Evolutionary conservation across 2,113 vertebrate genomes (phyloP).

Genomic region (Pholis gunnellus): DNA sequence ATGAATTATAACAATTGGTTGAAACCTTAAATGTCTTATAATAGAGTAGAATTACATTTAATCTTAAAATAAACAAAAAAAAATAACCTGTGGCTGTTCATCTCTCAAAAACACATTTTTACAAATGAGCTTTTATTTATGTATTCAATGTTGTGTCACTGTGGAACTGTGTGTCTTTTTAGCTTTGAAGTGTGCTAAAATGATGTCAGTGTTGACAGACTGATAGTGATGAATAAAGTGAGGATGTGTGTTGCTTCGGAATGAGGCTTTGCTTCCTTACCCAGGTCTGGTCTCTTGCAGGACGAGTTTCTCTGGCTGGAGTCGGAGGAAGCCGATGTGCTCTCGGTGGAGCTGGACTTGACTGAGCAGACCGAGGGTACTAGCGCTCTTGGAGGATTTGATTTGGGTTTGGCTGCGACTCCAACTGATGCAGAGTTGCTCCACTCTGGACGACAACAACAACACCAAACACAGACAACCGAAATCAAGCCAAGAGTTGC

Average conservation of each 20-base stretch:
- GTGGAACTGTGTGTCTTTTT: background rate
- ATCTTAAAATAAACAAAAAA: conserved; percentile 8
- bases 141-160: background rate
- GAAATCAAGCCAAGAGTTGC: background rate
- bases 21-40: conserved; percentile 21
- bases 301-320: conserved; percentile 72
- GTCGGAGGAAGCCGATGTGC: conserved; percentile 81
- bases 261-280: conserved; percentile 57
- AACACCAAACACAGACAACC: background rate
- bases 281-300: conserved; percentile 75
- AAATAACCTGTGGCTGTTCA: background rate
- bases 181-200: background rate
- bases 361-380: conserved; percentile 77
- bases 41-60: conserved; percentile 13
- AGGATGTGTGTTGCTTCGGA: background rate
- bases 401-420: conserved; percentile 63
- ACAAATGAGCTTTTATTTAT: background rate
- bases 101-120: background rate
- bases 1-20: conserved; percentile 36
- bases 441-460: conserved; percentile 78
- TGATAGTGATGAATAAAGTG: background rate
- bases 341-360: conserved; percentile 84
- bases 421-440: conserved; percentile 80
- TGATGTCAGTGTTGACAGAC: background rate
- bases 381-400: conserved; percentile 59